Base-by-base conservation (phyloP, 2,888 invertebrate genomes). In the Temnothorax ravouxi region DNA sequence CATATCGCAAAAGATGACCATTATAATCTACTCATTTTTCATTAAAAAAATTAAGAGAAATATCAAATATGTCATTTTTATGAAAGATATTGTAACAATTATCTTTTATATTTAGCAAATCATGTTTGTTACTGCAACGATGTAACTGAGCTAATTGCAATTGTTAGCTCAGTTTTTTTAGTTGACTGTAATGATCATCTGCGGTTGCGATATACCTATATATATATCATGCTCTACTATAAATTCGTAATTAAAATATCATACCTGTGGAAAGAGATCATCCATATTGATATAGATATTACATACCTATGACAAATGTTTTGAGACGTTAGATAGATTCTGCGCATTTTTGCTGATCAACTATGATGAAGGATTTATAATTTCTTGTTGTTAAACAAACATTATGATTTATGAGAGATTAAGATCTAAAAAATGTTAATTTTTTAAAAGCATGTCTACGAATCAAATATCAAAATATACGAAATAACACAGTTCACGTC, bases 161-260 rank as follows among this genome's bases (percentile, higher is more conserved):
- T 29, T 9, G 1, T 41, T 21, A 64, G 6, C 1, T 74, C 21
- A 44, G 9, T 4, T n/a, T 5, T 52, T 47, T 77, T 4, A 47
- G n/a, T 15, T 34, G 11, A 29, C 1, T 47, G 29, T 5, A 54
- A 18, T 64, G 4, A 66, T 76, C 2, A 41, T 62, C 1, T 62
- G n/a, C 13, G 18, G 2, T 75, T 64, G 25, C 5, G 2, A 9
- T 75, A 61, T n/a, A n/a, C n/a, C n/a, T n/a, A n/a, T n/a, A n/a
- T n/a, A n/a, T 75, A 15, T 75, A 61, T 75, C 3, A 29, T 47
- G n/a, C 13, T 3, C 0, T 50, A 47, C 1, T 18, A 34, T 0
- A 18, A n/a, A 47, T 47, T 52, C 3, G 2, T 41, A 66, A 41
- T 66, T 76, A 64, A 76, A 66, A n/a, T 29, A 54, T 66, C n/a